These are phyloP conservation scores for Dermatophagoides farinae DNA, from an alignment of 1,140 invertebrate genomes.

Conservation along the genomic window DNA sequence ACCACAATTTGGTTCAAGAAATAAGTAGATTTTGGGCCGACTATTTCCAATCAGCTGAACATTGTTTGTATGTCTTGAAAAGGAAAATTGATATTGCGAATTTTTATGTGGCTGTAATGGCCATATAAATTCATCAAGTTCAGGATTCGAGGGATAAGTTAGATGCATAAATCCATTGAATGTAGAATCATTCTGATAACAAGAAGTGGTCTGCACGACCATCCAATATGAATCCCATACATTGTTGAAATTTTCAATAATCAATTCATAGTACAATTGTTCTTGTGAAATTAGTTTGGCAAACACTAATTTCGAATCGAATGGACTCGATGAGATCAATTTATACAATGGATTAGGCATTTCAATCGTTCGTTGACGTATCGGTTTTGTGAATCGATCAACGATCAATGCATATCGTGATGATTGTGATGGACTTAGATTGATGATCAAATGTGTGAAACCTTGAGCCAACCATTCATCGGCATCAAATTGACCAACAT, in stretches of 20 bases:
- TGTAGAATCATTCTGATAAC: neutral
- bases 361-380: slow-evolving; percentile 3
- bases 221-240: slow-evolving; percentile 14
- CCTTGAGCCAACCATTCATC: neutral
- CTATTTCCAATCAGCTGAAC: too few species aligned
- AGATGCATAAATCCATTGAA: slow-evolving; percentile 1
- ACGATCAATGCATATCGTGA: neutral
- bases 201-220: slow-evolving; percentile 1
- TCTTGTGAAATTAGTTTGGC: slow-evolving; percentile 11
- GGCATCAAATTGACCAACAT: neutral
- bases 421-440: neutral
- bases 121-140: neutral
- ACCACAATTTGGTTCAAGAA: slow-evolving; percentile 14
- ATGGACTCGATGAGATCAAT: neutral
- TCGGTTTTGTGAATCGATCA: slow-evolving; percentile 5
- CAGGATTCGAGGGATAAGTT: neutral
- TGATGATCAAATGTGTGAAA: neutral
- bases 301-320: neutral
- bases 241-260: neutral
- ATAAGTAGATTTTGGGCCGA: neutral
- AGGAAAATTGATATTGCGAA: neutral
- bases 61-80: neutral
- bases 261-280: slow-evolving; percentile 11
- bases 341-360: neutral
- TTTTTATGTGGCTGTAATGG: neutral